These are phyloP conservation scores for Drosophila cognata DNA, from an alignment of 2,888 invertebrate genomes.

Conservation along the genomic window DNA sequence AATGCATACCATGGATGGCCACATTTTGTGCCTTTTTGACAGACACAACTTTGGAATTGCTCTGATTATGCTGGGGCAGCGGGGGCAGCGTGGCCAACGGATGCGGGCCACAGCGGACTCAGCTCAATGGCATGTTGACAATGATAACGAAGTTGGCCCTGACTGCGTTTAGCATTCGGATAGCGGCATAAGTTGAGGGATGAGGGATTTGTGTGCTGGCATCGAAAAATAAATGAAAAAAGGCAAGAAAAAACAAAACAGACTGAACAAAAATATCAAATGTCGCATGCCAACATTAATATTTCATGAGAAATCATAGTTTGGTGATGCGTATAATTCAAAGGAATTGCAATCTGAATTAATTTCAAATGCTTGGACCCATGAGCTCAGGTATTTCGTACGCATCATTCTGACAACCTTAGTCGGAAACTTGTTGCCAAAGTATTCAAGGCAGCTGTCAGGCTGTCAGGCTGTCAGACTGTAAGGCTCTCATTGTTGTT, in stretches of 20 bases:
- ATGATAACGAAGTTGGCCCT: slow-evolving; percentile 77
- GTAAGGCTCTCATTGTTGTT: slow-evolving; percentile 13
- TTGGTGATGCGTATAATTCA: slow-evolving; percentile 79
- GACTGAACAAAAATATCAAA: slow-evolving; percentile 65
- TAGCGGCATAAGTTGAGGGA: neutral
- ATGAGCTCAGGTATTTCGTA: slow-evolving; percentile 46
- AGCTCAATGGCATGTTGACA: slow-evolving; percentile 78
- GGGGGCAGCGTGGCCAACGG: slow-evolving; percentile 12
- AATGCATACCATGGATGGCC: slow-evolving; percentile 48
- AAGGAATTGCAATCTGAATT: slow-evolving; percentile 79
- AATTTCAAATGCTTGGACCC: slow-evolving; percentile 55
- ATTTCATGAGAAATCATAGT: slow-evolving; percentile 79
- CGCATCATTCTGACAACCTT: slow-evolving; percentile 27
- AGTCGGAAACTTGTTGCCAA: slow-evolving; percentile 30
- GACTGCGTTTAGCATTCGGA: slow-evolving; percentile 51
- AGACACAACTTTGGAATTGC: slow-evolving; percentile 74
- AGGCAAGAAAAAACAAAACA: slow-evolving; percentile 32
- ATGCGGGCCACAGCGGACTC: slow-evolving; percentile 45
- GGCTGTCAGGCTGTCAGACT: slow-evolving; percentile 8
- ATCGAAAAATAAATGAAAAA: neutral
- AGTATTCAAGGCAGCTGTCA: neutral
- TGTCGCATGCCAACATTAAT: slow-evolving; percentile 76
- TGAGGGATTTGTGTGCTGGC: neutral
- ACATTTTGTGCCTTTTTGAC: slow-evolving; percentile 74
- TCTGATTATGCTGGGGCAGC: slow-evolving; percentile 66